Conservation (phyloP, 2,113 vertebrate species). For the Pheucticus melanocephalus region DNA sequence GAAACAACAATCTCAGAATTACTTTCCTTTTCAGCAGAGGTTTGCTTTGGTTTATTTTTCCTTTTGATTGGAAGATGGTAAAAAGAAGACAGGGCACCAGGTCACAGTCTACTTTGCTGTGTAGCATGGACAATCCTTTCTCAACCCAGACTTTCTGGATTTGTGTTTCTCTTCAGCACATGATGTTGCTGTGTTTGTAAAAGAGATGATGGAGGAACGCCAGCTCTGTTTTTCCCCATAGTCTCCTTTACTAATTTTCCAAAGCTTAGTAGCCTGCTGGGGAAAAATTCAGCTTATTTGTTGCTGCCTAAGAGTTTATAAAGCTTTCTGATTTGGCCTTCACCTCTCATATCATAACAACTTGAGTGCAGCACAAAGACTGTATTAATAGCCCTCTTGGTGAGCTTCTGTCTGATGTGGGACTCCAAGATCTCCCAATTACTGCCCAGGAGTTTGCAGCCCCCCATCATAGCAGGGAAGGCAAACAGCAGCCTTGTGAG, state of each 20-base stretch:
- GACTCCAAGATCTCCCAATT: background rate
- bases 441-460: background rate
- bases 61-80: background rate
- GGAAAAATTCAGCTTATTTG: background rate
- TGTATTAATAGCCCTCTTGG: background rate
- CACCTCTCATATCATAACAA: background rate
- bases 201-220: accelerated
- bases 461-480: background rate
- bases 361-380: background rate
- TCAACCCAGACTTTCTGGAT: background rate
- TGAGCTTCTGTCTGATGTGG: background rate
- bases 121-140: background rate
- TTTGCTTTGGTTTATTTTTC: background rate
- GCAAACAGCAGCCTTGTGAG: background rate
- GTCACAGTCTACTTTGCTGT: background rate
- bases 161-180: background rate
- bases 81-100: background rate
- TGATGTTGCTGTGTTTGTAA: background rate
- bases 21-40: background rate
- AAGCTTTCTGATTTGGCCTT: background rate
- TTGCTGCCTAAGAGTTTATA: background rate
- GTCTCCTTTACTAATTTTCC: background rate
- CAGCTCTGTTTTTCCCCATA: background rate
- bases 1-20: background rate
- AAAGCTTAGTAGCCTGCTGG: background rate